A percentile compares a stretch with the other conserved stretches of the same genome.
Conservation (phyloP, 2,113 vertebrate genomes). For the Cricetomys ansorgei region DNA sequence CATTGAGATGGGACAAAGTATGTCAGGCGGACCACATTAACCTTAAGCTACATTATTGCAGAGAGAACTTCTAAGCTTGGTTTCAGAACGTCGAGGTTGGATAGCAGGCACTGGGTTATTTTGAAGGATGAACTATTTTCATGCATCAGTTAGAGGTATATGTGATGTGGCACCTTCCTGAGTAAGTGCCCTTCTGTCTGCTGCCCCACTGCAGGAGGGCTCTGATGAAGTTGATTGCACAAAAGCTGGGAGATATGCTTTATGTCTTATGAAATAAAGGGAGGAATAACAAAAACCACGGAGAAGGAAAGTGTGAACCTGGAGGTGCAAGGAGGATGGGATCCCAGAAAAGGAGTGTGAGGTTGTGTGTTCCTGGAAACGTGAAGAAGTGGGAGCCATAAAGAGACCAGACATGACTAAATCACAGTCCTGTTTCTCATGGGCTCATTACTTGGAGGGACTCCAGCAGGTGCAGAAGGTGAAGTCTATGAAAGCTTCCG, state of each 20-base stretch:
- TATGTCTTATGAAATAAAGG: not conserved
- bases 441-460: not conserved
- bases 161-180: not conserved
- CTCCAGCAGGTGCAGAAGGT: not conserved
- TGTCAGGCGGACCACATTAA: not conserved
- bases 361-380: not conserved
- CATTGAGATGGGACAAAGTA: not conserved
- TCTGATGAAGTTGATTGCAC: not conserved
- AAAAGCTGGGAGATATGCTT: not conserved
- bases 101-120: not conserved
- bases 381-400: rapidly evolving
- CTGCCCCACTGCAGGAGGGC: not conserved
- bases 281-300: not conserved
- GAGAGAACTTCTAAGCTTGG: not conserved
- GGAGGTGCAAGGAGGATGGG: too few relatives aligned
- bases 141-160: not conserved
- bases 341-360: not conserved
- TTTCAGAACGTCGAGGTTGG: not conserved
- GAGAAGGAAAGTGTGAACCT: not conserved
- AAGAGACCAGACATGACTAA: not conserved
- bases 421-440: not conserved
- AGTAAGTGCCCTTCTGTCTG: not conserved
- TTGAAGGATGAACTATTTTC: not conserved
- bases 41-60: not conserved
- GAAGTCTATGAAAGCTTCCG: not conserved